Conservation (phyloP, 2,797 vertebrate species). For the Microhierax caerulescens region DNA sequence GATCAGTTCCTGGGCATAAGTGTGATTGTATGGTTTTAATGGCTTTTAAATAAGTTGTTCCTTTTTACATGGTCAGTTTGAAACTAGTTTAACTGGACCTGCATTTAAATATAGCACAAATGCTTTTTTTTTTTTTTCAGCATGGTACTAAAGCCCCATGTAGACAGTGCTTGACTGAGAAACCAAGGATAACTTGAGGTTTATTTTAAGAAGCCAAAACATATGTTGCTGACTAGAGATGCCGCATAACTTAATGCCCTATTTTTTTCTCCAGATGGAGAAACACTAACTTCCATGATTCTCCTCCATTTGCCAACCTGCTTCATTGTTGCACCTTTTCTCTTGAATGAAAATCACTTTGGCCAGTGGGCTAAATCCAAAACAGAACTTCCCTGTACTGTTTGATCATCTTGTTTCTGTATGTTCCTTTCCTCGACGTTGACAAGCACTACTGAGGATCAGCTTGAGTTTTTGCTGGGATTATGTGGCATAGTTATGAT, state of each 20-base stretch:
- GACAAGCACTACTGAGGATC: slow-evolving; percentile 24
- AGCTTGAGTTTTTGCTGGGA: not conserved
- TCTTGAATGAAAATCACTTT: not conserved
- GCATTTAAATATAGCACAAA: slow-evolving; percentile 55
- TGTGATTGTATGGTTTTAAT: not conserved
- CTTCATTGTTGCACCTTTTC: slow-evolving; percentile 45
- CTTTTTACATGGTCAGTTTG: slow-evolving; percentile 24
- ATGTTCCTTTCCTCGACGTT: not conserved
- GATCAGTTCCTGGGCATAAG: not conserved
- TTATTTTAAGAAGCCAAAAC: slow-evolving; percentile 72
- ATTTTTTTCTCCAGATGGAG: slow-evolving; percentile 31
- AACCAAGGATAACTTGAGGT: slow-evolving; percentile 73
- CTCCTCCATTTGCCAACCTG: slow-evolving; percentile 23
- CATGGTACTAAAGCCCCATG: slow-evolving; percentile 45
- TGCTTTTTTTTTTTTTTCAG: not conserved
- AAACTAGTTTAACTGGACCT: slow-evolving; percentile 35
- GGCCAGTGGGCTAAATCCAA: slow-evolving; percentile 13
- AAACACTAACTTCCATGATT: slow-evolving; percentile 43
- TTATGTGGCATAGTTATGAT: not conserved
- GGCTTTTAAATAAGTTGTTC: slow-evolving; percentile 30
- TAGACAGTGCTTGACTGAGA: slow-evolving; percentile 68
- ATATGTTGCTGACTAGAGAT: slow-evolving; percentile 66
- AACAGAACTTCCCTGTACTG: not conserved
- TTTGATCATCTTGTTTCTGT: not conserved
- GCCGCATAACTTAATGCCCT: slow-evolving; percentile 38